A percentile compares a stretch with the other conserved stretches of the same genome.
These are phyloP conservation scores for Formica exsecta DNA, from an alignment of 1,140 invertebrate genomes.

Conservation along the genomic window DNA sequence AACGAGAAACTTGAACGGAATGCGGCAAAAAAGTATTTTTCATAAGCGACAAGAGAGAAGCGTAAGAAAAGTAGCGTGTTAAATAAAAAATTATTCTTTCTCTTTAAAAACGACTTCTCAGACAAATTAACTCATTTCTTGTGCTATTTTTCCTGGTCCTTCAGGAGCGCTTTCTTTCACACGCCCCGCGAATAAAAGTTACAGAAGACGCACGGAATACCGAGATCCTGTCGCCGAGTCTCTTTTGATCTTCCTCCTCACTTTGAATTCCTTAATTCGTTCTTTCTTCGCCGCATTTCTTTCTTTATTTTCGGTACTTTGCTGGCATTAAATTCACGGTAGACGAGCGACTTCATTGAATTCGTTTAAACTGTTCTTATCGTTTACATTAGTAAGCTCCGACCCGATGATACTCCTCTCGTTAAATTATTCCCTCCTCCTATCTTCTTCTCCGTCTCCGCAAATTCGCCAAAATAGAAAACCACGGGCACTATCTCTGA, in stretches of 20 bases:
- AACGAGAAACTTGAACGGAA: not conserved
- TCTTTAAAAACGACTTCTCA: conserved; percentile 22
- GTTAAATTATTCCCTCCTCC: conserved; percentile 57
- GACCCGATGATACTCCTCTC: conserved; percentile 55
- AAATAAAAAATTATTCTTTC: conserved; percentile 32
- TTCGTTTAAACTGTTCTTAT: conserved; percentile 65
- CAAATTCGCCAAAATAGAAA: conserved; percentile 62
- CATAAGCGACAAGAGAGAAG: conserved; percentile 15
- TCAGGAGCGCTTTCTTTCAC: conserved; percentile 31
- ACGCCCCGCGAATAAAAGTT: conserved; percentile 40
- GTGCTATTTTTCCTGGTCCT: conserved; percentile 40
- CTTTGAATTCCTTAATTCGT: conserved; percentile 61
- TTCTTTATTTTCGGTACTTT: conserved; percentile 54
- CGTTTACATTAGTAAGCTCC: conserved; percentile 62
- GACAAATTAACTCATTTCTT: conserved; percentile 53
- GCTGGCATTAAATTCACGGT: conserved; percentile 62
- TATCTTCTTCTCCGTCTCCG: conserved; percentile 40
- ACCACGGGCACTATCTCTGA: conserved; percentile 56
- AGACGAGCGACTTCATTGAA: conserved; percentile 58
- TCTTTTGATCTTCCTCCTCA: conserved; percentile 56
- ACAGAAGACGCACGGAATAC: conserved; percentile 29
- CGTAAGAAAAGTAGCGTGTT: conserved; percentile 6
- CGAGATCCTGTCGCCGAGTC: conserved; percentile 40
- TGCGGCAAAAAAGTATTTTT: conserved; percentile 27
- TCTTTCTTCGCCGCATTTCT: conserved; percentile 31